Evolutionary conservation across 2,888 invertebrate genomes (phyloP), one percentile per base, ranked within the genome.

Genomic region (Stenoptilia bipunctidactyla): DNA sequence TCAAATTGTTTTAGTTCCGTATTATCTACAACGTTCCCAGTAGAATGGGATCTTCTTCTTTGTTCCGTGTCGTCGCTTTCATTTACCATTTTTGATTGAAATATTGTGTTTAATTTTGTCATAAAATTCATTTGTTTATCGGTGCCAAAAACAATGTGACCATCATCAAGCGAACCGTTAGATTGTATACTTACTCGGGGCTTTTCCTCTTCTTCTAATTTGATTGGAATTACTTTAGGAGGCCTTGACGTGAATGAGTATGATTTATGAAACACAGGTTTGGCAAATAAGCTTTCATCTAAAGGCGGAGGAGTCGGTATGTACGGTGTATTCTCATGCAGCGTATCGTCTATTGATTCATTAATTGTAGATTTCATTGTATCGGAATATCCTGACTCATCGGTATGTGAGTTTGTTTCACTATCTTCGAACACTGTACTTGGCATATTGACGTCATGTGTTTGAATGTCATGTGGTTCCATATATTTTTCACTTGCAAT

Each of bases 331-430:
- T 68, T 59, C 42, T 61, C 57, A 40, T 62, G 58, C 45, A 45
- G 54, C 40, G 46, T 59, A 34, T 68, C 66, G 40, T 76, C 71
- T 36, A 55, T 47, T 10, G 70, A 70, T 45, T 68, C 75, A 42
- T 61, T 66, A 1, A 70, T 49, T 13, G 51, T 55, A 36, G 61
- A 67, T 47, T 58, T 70, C 12, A 77, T 59, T 8, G 82, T 80
- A 50, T 83, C 82, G 1, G 79, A 83, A 47, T 83, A 83, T 3
- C 82, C 82, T 15, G 82, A 83, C 49, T 83, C 82, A 42, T 82
- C 80, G 33, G 82, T 82, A 45, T 70, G 56, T 4, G 82, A 83
- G 55, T 64, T 70, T 1, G 67, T 65, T 43, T 83, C 82, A 43
- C 74, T 77, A 38, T 77, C 76, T 4, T 70, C 20, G 8, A 5